A percentile compares a stretch with the other conserved stretches of the same genome.
Evolutionary conservation across 2,888 invertebrate genomes (phyloP).

Genomic region (Molorchus minor): DNA sequence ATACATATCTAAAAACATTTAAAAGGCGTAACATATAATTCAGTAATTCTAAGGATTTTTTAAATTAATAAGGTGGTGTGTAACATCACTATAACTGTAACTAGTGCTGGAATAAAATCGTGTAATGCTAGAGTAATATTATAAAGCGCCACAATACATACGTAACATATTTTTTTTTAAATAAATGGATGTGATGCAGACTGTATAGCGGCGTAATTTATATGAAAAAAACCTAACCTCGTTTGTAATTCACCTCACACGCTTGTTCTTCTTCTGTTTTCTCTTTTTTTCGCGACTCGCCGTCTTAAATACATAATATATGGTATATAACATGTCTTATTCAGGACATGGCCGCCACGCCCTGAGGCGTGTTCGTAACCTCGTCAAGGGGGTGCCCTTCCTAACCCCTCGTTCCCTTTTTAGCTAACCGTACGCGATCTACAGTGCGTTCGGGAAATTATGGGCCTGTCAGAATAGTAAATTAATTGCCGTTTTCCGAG

Average conservation of each 20-base stretch:
- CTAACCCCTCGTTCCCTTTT: conserved; percentile 26
- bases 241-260: too few relatives aligned
- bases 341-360: conserved; percentile 55
- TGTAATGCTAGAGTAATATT: background rate
- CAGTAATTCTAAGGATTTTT: too few relatives aligned
- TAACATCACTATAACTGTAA: too few relatives aligned
- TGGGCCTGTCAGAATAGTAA: too few relatives aligned
- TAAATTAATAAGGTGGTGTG: too few relatives aligned
- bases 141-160: too few relatives aligned
- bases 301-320: conserved; percentile 58
- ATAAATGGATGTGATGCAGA: too few relatives aligned
- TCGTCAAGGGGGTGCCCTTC: conserved; percentile 44
- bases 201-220: too few relatives aligned
- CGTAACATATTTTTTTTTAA: too few relatives aligned
- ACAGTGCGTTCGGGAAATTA: conserved; percentile 18
- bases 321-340: conserved; percentile 58
- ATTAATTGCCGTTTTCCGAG: too few relatives aligned
- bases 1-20: conserved; percentile 26
- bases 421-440: conserved; percentile 5
- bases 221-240: too few relatives aligned
- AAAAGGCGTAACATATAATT: conserved; percentile 12
- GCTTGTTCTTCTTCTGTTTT: conserved; percentile 16
- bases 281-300: conserved; percentile 24
- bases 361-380: conserved; percentile 56
- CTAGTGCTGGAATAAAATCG: background rate